These are phyloP conservation scores for Coelopa frigida DNA, from an alignment of 1,140 invertebrate species.

Conservation along the genomic window DNA sequence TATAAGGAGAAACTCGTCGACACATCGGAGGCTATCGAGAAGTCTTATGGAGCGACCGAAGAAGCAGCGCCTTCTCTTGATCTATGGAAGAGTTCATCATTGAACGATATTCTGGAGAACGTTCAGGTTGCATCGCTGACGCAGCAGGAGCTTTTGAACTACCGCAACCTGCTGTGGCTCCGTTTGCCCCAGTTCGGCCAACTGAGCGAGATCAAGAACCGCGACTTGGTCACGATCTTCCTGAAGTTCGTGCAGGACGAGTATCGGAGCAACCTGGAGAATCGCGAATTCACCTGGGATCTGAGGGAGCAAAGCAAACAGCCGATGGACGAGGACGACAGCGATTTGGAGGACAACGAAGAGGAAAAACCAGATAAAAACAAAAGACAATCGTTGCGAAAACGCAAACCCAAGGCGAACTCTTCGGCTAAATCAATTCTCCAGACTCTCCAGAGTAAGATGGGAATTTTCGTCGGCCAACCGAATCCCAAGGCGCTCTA, in stretches of 20 bases:
- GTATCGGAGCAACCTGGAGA: conserved; percentile 46
- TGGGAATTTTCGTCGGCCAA: conserved; percentile 68
- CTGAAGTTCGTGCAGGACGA: conserved; percentile 69
- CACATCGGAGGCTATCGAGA: conserved; percentile 39
- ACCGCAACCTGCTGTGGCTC: conserved; percentile 73
- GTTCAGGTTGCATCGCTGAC: conserved; percentile 6
- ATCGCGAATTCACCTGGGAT: conserved; percentile 30
- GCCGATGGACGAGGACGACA: conserved; percentile 21
- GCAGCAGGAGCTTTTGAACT: conserved; percentile 50
- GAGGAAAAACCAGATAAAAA: conserved; percentile 1
- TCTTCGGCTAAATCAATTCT: conserved; percentile 24
- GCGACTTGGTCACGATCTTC: conserved; percentile 68
- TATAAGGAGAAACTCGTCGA: conserved; percentile 58
- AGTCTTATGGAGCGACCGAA: conserved; percentile 6
- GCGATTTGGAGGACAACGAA: conserved; percentile 36
- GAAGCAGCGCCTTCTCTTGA: background rate
- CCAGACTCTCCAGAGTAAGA: conserved; percentile 45
- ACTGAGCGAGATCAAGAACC: conserved; percentile 69
- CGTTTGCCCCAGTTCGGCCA: conserved; percentile 64
- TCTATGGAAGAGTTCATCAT: conserved; percentile 3
- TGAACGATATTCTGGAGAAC: conserved; percentile 18
- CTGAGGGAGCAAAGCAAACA: conserved; percentile 3
- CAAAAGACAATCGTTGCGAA: background rate
- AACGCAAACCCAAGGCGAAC: background rate
- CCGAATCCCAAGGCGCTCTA: conserved; percentile 73